Conservation (phyloP, 2,113 vertebrate genomes). For the Aphyosemion australe region DNA sequence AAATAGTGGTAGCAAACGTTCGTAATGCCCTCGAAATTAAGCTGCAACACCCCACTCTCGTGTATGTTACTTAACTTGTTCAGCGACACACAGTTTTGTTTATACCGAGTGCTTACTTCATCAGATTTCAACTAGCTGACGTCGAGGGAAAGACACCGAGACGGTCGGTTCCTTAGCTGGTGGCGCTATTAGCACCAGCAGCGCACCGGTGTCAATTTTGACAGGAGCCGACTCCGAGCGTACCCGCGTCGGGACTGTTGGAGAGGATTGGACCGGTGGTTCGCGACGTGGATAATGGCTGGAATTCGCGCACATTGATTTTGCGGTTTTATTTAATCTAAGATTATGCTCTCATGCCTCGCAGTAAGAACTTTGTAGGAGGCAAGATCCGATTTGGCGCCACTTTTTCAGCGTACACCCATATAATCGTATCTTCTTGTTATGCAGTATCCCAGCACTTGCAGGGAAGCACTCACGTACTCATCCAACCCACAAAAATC, state of each 20-base stretch:
- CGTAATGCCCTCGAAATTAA: not conserved
- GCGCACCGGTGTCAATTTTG: conserved; percentile 78
- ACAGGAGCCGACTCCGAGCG: conserved; percentile 71
- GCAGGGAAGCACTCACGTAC: conserved; percentile 9
- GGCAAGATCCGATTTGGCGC: conserved; percentile 70
- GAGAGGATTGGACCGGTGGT: conserved; percentile 27
- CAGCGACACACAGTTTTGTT: not conserved
- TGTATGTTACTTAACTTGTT: not conserved
- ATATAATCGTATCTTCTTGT: conserved; percentile 55
- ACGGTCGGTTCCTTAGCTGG: conserved; percentile 50
- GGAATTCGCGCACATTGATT: not conserved
- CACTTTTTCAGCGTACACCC: conserved; percentile 77
- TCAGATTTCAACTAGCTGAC: conserved; percentile 31
- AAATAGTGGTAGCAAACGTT: conserved; percentile 8
- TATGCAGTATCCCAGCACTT: conserved; percentile 18
- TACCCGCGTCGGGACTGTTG: conserved; percentile 43
- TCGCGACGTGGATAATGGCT: conserved; percentile 1
- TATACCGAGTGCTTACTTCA: not conserved
- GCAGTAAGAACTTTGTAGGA: conserved; percentile 52
- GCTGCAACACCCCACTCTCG: not conserved
- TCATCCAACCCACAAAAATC: not conserved
- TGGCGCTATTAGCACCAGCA: conserved; percentile 56
- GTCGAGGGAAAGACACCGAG: conserved; percentile 41
- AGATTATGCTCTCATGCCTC: not conserved
- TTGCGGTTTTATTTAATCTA: not conserved